phyloP scores from a whole-genome alignment of 2,113 vertebrate genomes.

The Megaleporinus macrocephalus region DNA sequence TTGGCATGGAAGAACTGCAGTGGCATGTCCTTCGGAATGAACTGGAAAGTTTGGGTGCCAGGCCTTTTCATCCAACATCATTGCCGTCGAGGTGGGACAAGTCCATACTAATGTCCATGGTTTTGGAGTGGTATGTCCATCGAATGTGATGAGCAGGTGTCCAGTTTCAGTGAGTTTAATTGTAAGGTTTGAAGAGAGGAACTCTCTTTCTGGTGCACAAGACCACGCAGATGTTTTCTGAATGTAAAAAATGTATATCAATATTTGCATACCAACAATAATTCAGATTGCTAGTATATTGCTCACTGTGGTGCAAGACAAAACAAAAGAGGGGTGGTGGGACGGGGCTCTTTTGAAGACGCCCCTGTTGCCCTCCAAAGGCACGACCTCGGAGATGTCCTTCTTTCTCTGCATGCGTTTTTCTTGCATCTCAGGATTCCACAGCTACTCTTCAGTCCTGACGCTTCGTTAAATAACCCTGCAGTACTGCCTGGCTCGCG shows the following conservation, averaged over 20 bases:
- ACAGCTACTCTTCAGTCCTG: background rate
- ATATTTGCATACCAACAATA: background rate
- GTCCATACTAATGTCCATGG: too few species aligned
- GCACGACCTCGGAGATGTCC: background rate
- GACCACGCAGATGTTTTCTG: background rate
- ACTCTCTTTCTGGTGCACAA: background rate
- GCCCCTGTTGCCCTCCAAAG: background rate
- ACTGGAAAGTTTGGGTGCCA: too few species aligned
- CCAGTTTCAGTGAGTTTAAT: too few species aligned
- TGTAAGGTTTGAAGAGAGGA: too few species aligned
- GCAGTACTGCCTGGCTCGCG: slow-evolving; percentile 11
- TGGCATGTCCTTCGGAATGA: too few species aligned
- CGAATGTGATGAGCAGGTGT: too few species aligned
- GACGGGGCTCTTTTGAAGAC: background rate
- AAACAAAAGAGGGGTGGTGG: background rate
- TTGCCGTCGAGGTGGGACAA: too few species aligned
- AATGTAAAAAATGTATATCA: too few species aligned
- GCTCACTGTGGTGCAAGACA: background rate
- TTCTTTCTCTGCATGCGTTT: background rate
- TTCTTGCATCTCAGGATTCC: slow-evolving; percentile 14
- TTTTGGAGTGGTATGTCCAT: too few species aligned
- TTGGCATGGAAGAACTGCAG: too few species aligned
- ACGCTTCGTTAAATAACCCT: slow-evolving; percentile 38
- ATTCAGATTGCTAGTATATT: background rate
- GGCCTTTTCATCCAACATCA: too few species aligned